Percentiles rank a stretch among this genome's conserved stretches.
phyloP scores from a whole-genome alignment of 2,113 vertebrate species.

The Cairina moschata region DNA sequence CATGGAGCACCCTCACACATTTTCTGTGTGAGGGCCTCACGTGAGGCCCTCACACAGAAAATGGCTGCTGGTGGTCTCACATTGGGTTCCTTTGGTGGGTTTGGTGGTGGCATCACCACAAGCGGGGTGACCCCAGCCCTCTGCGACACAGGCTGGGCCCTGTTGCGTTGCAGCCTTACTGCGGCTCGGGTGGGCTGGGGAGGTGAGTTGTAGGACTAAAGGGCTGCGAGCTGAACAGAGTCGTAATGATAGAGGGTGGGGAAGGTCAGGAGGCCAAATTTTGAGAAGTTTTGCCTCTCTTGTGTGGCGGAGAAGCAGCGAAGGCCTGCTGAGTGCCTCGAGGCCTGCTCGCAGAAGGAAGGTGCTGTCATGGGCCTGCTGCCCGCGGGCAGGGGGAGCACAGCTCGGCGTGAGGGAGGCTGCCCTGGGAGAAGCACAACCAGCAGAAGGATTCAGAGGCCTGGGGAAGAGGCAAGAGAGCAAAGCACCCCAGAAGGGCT shows the following conservation, averaged over 20 bases:
- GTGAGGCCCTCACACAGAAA: neutral
- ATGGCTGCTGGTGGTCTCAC: fast-evolving
- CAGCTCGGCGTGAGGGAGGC: neutral
- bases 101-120: neutral
- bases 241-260: neutral
- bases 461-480: neutral
- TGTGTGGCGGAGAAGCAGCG: neutral
- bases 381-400: neutral
- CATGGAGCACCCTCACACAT: fast-evolving
- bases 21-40: too few species aligned
- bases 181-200: neutral
- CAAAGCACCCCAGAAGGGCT: constrained; percentile 5
- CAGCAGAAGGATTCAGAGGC: constrained; percentile 6
- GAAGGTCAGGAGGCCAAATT: neutral
- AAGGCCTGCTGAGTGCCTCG: neutral
- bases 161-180: neutral
- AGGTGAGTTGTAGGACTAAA: neutral
- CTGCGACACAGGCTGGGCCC: neutral
- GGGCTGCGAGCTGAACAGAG: neutral
- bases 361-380: neutral
- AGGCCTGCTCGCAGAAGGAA: neutral
- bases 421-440: neutral
- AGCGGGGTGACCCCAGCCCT: fast-evolving
- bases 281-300: neutral
- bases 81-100: neutral